A percentile compares a stretch with the other conserved stretches of the same genome.
phyloP scores from a whole-genome alignment of 1,140 invertebrate species.

The Rhysida immarginata region DNA sequence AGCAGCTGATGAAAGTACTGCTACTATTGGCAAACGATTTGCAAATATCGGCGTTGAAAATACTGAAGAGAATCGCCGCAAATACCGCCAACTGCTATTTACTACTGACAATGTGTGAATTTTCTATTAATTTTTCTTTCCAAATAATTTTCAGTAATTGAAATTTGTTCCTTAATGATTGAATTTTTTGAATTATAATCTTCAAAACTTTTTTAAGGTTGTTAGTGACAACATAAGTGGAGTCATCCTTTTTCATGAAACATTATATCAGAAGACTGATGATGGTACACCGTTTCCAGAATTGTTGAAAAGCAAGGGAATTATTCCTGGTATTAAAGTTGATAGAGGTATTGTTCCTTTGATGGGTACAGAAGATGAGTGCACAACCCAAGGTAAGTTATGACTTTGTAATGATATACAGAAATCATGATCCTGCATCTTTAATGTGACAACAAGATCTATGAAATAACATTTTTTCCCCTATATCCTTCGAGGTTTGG shows the following conservation, averaged over 20 bases:
- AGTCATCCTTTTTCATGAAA: conserved; percentile 94
- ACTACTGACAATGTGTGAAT: conserved; percentile 60
- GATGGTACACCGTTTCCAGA: conserved; percentile 69
- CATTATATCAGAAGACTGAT: conserved; percentile 84
- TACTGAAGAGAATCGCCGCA: conserved; percentile 62
- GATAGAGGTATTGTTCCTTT: too few relatives aligned
- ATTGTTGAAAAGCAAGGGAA: conserved; percentile 60
- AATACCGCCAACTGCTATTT: conserved; percentile 72
- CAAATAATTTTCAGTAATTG: too few relatives aligned
- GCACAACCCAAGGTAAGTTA: conserved; percentile 82
- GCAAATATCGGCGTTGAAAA: conserved; percentile 56
- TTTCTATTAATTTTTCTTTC: neutral
- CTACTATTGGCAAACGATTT: conserved; percentile 76
- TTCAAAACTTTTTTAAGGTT: too few relatives aligned
- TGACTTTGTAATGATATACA: too few relatives aligned
- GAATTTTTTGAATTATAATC: too few relatives aligned
- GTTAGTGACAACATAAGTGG: conserved; percentile 55
- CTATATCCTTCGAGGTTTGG: too few relatives aligned
- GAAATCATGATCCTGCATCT: too few relatives aligned
- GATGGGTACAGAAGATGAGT: conserved; percentile 81
- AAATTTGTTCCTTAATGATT: too few relatives aligned
- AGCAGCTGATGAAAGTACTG: conserved; percentile 44
- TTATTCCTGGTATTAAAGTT: conserved; percentile 86
- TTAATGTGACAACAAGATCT: too few relatives aligned
- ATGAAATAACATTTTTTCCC: too few relatives aligned